Evolutionary conservation across 2,888 invertebrate genomes (phyloP).

Genomic region (Dione vanillae): DNA sequence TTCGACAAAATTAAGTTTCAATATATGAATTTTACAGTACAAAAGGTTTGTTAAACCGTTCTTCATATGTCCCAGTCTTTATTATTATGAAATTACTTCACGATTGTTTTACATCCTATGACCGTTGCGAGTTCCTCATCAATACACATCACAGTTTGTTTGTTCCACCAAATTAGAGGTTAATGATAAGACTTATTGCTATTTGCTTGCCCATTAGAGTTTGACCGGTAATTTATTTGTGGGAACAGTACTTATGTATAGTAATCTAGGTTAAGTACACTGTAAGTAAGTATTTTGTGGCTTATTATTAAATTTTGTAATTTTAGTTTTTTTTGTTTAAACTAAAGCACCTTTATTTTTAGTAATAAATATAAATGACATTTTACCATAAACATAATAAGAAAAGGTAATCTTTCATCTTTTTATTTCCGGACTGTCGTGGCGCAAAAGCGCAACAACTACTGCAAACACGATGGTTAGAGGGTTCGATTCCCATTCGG

Average conservation of each 20-base stretch:
- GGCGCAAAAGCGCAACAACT: too few relatives aligned
- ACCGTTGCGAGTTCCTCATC: conserved; percentile 55
- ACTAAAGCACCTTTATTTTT: not conserved
- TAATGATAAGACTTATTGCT: conserved; percentile 61
- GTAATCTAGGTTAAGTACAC: not conserved
- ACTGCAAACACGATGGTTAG: too few relatives aligned
- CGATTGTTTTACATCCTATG: conserved; percentile 51
- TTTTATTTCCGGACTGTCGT: too few relatives aligned
- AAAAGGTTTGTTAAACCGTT: conserved; percentile 18
- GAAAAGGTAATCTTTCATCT: too few relatives aligned
- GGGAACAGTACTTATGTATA: conserved; percentile 45
- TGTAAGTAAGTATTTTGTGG: not conserved
- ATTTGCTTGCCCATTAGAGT: conserved; percentile 52
- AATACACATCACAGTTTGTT: conserved; percentile 62
- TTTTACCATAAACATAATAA: too few relatives aligned
- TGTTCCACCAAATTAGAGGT: conserved; percentile 55
- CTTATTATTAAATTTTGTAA: not conserved
- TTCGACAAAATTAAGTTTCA: not conserved
- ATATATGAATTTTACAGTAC: not conserved
- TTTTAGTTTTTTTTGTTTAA: not conserved
- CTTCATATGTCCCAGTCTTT: conserved; percentile 51
- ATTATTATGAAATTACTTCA: conserved; percentile 62
- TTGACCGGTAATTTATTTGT: conserved; percentile 50
- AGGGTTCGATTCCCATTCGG: too few relatives aligned
- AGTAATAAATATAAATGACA: too few relatives aligned